Conservation (phyloP, 2,888 invertebrate species). For the Teleogryllus oceanicus region DNA sequence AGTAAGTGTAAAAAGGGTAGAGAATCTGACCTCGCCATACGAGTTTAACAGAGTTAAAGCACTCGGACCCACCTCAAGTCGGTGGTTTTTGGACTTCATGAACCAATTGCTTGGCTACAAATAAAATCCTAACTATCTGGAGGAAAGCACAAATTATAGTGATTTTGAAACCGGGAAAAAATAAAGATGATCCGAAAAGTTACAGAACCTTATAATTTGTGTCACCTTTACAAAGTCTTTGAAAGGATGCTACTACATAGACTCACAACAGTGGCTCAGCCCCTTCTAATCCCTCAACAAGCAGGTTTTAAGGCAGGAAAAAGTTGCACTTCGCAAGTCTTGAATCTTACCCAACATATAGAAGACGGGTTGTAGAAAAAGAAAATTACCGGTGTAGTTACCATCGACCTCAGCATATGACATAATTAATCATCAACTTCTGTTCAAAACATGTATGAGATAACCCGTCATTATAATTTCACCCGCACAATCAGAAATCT, state of each 20-base stretch:
- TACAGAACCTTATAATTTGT: neutral
- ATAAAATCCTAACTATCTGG: neutral
- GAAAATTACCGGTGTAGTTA: neutral
- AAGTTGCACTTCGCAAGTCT: neutral
- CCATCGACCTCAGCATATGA: neutral
- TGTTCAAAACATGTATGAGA: neutral
- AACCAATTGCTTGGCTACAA: neutral
- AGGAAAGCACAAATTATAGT: neutral
- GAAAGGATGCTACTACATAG: neutral
- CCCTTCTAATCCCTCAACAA: neutral
- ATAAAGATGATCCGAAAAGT: neutral
- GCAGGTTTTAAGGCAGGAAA: neutral
- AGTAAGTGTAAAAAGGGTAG: neutral
- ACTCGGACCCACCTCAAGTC: neutral
- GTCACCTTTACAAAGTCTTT: neutral
- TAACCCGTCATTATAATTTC: neutral
- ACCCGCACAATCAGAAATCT: neutral
- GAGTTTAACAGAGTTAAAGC: neutral
- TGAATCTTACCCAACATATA: neutral
- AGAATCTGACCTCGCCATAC: neutral
- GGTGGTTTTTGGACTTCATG: neutral
- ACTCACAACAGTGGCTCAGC: neutral
- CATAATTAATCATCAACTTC: neutral
- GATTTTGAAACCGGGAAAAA: neutral
- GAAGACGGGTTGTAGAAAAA: neutral